Percentiles rank a stretch among this genome's conserved stretches.
These are phyloP conservation scores for Cabera pusaria DNA, from an alignment of 2,888 invertebrate species.

Conservation along the genomic window DNA sequence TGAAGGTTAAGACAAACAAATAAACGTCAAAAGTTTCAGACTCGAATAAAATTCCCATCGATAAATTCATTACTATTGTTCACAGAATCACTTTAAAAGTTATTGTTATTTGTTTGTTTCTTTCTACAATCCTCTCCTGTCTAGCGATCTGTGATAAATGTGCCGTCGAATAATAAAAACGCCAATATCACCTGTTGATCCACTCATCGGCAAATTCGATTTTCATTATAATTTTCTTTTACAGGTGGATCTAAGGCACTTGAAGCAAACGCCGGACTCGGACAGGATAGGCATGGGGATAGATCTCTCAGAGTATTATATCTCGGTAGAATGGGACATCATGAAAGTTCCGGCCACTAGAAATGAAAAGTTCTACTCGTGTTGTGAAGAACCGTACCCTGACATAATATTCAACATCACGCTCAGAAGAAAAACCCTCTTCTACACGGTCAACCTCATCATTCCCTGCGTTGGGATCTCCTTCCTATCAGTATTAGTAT, in stretches of 20 bases:
- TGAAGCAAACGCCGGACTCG: constrained; percentile 93
- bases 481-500: constrained; percentile 97
- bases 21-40: too few species aligned
- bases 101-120: too few species aligned
- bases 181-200: constrained; percentile 20
- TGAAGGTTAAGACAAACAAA: too few species aligned
- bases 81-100: too few species aligned
- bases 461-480: constrained; percentile 99
- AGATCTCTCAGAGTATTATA: constrained; percentile 96
- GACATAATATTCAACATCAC: constrained; percentile 99
- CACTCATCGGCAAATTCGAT: constrained; percentile 8
- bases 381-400: constrained; percentile 98
- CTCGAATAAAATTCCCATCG: too few species aligned
- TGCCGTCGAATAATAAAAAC: constrained; percentile 8
- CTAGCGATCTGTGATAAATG: constrained; percentile 13
- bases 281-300: constrained; percentile 95
- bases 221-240: constrained; percentile 39
- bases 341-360: constrained; percentile 95
- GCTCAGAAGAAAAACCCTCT: constrained; percentile 95
- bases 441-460: constrained; percentile 98
- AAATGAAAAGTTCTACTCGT: constrained; percentile 97
- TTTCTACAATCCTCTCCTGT: too few species aligned
- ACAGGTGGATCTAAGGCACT: constrained; percentile 95
- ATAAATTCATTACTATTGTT: too few species aligned
- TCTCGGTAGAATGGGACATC: constrained; percentile 99